phyloP scores from a whole-genome alignment of 2,113 vertebrate genomes.

The Gobio gobio region DNA sequence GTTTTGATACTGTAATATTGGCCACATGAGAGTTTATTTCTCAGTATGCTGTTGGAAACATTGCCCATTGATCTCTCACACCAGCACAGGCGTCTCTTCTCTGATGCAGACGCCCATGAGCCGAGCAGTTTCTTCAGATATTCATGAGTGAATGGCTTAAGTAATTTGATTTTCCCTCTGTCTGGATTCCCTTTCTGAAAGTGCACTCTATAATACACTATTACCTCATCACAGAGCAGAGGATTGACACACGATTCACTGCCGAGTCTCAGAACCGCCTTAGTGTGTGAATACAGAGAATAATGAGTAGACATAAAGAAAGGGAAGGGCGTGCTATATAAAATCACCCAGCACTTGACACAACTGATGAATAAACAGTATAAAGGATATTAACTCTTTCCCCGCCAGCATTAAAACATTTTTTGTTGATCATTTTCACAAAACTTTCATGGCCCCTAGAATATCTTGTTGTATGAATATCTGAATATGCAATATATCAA shows the following conservation, averaged over 20 bases:
- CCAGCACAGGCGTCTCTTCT: not conserved
- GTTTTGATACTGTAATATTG: not conserved
- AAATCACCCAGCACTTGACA: too few species aligned
- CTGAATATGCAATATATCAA: too few species aligned
- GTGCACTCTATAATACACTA: constrained; percentile 41
- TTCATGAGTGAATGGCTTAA: constrained; percentile 57
- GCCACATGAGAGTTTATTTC: not conserved
- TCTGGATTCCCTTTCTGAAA: constrained; percentile 44
- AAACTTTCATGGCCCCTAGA: too few species aligned
- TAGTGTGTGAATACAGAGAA: constrained; percentile 33
- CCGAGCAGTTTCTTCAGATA: constrained; percentile 36
- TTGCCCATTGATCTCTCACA: not conserved
- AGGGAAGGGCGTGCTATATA: too few species aligned
- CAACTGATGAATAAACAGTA: too few species aligned
- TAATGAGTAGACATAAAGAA: not conserved
- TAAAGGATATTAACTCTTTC: too few species aligned
- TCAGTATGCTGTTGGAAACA: too few species aligned
- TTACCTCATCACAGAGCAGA: constrained; percentile 51
- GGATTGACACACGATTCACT: constrained; percentile 43
- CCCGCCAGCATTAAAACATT: too few species aligned
- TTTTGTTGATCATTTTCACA: too few species aligned
- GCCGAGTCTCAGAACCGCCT: constrained; percentile 34
- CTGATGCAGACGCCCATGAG: not conserved
- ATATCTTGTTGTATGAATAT: too few species aligned
- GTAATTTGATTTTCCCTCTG: constrained; percentile 58